A percentile compares a stretch with the other conserved stretches of the same genome.
Evolutionary conservation across 2,888 invertebrate species (phyloP).

Genomic region (Drosophila nr. medialis): DNA sequence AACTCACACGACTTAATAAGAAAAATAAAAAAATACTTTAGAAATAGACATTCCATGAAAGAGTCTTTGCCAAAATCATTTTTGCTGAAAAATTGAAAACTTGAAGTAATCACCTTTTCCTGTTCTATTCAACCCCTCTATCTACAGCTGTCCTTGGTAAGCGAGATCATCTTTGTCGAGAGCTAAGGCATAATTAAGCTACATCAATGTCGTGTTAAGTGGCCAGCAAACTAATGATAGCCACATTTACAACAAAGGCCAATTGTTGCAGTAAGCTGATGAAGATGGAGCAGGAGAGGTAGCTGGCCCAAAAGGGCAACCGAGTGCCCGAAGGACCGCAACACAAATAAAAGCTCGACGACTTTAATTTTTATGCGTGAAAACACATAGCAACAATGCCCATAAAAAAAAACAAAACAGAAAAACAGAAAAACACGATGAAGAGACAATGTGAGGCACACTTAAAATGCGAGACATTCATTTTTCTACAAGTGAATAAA

Average conservation of each 20-base stretch:
- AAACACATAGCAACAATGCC: constrained; percentile 65
- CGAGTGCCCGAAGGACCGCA: constrained; percentile 19
- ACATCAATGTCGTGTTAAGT: constrained; percentile 83
- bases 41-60: background rate
- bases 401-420: constrained; percentile 8
- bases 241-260: constrained; percentile 79
- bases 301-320: constrained; percentile 11
- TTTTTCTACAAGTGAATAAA: constrained; percentile 65
- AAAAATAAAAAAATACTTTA: background rate
- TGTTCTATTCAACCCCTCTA: background rate
- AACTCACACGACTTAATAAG: background rate
- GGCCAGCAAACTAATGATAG: constrained; percentile 84
- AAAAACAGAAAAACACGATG: constrained; percentile 20
- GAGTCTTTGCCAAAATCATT: background rate
- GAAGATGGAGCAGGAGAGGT: constrained; percentile 13
- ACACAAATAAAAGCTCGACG: constrained; percentile 58
- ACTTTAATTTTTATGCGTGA: constrained; percentile 82
- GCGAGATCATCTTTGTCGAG: constrained; percentile 36
- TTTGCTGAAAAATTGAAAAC: background rate
- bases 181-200: constrained; percentile 81
- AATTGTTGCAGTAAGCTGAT: constrained; percentile 66
- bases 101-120: background rate
- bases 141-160: background rate
- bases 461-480: constrained; percentile 81
- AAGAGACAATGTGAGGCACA: constrained; percentile 53